A percentile compares a stretch with the other conserved stretches of the same genome.
Conservation (phyloP, 2,797 vertebrate species). For the Todus mexicanus region DNA sequence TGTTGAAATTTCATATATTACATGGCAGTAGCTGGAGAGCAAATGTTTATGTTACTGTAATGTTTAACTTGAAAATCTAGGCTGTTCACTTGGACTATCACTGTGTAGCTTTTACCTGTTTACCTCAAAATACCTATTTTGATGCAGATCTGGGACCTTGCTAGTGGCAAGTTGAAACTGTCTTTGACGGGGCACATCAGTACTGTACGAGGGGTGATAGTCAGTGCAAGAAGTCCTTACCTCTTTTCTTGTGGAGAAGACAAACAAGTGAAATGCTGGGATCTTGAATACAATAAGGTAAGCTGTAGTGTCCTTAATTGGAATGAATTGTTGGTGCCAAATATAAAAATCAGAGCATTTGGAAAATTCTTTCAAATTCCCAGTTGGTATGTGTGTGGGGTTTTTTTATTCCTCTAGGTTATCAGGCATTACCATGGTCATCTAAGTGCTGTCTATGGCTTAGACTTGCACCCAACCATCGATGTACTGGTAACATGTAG, state of each 20-base stretch:
- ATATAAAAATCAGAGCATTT: neutral
- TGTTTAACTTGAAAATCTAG: neutral
- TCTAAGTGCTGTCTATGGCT: slow-evolving; percentile 93
- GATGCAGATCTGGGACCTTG: slow-evolving; percentile 95
- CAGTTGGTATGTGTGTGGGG: neutral
- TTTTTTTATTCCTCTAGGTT: slow-evolving; percentile 76
- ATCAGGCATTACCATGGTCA: slow-evolving; percentile 98
- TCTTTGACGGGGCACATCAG: slow-evolving; percentile 98
- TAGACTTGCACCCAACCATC: slow-evolving; percentile 96
- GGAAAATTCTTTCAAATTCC: neutral
- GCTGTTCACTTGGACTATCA: neutral
- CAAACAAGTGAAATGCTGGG: slow-evolving; percentile 99
- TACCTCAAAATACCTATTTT: slow-evolving; percentile 2
- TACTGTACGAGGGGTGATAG: slow-evolving; percentile 94
- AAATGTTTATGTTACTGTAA: neutral
- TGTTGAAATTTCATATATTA: neutral
- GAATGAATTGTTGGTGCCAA: neutral
- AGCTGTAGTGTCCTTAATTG: neutral
- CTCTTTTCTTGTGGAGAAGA: slow-evolving; percentile 98
- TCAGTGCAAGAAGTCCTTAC: slow-evolving; percentile 92
- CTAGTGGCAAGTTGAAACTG: slow-evolving; percentile 93
- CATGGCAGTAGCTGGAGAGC: neutral
- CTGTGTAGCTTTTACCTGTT: neutral
- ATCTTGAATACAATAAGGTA: slow-evolving; percentile 98
- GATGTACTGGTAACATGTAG: slow-evolving; percentile 96